Evolutionary conservation across 92 coral and sea anemone species (phyloP).

Genomic region (Zoanthus solanderi): DNA sequence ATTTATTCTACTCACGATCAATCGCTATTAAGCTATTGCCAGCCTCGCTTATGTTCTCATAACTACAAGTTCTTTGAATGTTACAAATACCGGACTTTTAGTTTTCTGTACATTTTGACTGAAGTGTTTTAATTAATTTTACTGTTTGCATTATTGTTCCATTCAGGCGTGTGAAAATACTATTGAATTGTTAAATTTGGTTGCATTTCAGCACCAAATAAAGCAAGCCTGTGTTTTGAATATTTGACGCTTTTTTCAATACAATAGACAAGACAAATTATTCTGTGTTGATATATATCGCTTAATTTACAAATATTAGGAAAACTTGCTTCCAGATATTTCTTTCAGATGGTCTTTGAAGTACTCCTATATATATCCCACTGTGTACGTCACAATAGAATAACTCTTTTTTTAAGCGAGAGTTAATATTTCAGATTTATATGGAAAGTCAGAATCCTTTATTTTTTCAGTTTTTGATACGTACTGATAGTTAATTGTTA

Average conservation of each 20-base stretch:
- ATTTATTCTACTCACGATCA: neutral
- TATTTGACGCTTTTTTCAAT: neutral
- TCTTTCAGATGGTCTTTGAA: conserved; percentile 2
- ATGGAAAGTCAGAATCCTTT: neutral
- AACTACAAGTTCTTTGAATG: conserved; percentile 22
- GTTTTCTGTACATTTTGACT: neutral
- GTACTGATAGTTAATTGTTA: neutral
- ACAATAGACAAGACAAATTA: neutral
- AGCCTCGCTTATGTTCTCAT: neutral
- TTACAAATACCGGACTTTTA: conserved; percentile 6
- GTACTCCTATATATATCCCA: neutral
- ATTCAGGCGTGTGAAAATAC: too few relatives aligned
- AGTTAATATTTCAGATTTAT: neutral
- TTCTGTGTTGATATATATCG: conserved; percentile 1
- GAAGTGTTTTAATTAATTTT: neutral
- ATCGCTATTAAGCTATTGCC: neutral
- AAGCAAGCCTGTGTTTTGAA: neutral
- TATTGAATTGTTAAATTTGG: too few relatives aligned
- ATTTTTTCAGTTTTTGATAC: neutral
- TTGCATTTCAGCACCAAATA: neutral
- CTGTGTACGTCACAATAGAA: neutral
- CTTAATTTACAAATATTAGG: neutral
- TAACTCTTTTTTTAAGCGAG: neutral
- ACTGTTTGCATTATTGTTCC: neutral
- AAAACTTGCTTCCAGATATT: conserved; percentile 7